A percentile compares a stretch with the other conserved stretches of the same genome.
Evolutionary conservation across 1,140 invertebrate genomes (phyloP).

Genomic region (Acyrthosiphon pisum): DNA sequence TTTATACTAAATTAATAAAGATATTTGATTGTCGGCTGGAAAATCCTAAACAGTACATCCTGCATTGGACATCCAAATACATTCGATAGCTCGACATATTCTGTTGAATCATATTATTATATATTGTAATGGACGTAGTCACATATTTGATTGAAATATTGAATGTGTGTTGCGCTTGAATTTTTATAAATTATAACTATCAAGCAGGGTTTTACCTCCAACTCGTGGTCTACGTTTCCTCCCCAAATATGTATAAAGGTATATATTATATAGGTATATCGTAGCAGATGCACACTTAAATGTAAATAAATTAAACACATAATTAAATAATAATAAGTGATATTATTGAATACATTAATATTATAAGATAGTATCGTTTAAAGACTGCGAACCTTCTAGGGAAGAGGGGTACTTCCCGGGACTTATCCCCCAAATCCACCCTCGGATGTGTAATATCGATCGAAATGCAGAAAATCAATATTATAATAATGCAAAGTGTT

Average conservation of each 20-base stretch:
- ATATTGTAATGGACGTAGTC: not conserved
- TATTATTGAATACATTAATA: not conserved
- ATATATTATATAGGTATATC: no score
- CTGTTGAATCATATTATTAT: no score
- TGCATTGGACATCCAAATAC: not conserved
- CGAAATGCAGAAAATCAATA: no score
- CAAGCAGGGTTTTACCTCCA: no score
- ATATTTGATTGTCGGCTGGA: not conserved
- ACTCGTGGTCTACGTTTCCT: no score
- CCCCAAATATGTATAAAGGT: not conserved
- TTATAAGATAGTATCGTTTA: not conserved
- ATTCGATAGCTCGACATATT: not conserved
- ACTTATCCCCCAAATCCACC: not conserved
- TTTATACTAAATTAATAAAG: not conserved
- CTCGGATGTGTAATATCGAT: no score
- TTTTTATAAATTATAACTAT: not conserved
- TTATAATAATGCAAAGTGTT: no score
- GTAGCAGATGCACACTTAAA: not conserved
- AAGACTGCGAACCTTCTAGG: not conserved
- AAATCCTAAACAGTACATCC: not conserved
- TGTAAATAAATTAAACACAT: not conserved
- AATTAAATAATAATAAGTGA: not conserved
- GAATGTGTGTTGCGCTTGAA: not conserved
- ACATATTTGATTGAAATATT: not conserved
- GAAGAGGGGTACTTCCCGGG: no score